phyloP scores from a whole-genome alignment of 2,888 invertebrate genomes.

The Pristionchus maxplancki region DNA sequence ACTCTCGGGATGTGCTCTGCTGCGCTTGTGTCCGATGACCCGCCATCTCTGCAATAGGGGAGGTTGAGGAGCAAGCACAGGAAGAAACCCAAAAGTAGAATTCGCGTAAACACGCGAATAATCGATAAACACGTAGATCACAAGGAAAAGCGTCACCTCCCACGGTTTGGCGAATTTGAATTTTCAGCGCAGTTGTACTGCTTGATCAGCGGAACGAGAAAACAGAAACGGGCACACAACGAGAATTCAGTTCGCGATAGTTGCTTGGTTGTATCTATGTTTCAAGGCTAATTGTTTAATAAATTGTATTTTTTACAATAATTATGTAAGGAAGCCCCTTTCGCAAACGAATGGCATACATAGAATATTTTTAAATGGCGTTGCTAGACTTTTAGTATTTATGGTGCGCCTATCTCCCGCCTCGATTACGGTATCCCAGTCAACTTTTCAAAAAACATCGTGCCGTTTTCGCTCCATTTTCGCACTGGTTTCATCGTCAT shows the following conservation, averaged over 20 bases:
- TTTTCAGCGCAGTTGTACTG: neutral
- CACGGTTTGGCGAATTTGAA: constrained; percentile 49
- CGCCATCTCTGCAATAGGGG: constrained; percentile 13
- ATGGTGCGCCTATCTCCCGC: neutral
- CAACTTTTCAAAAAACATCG: neutral
- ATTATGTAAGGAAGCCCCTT: neutral
- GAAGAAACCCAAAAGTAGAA: neutral
- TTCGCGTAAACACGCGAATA: neutral
- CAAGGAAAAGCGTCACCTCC: constrained; percentile 21
- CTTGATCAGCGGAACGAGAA: neutral
- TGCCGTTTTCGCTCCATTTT: neutral
- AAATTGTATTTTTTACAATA: neutral
- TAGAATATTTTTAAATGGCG: neutral
- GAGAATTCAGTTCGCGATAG: neutral
- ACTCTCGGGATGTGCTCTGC: neutral
- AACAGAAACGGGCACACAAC: neutral
- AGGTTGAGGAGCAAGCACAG: neutral
- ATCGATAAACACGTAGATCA: constrained; percentile 14
- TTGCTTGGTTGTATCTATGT: neutral
- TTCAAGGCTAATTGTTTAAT: neutral
- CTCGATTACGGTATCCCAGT: neutral
- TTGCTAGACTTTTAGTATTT: neutral
- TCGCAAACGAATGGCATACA: neutral
- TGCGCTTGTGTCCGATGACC: neutral
- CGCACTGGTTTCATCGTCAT: neutral